Conservation (phyloP, 2,888 invertebrate genomes). For the Halictus quadricinctus region DNA sequence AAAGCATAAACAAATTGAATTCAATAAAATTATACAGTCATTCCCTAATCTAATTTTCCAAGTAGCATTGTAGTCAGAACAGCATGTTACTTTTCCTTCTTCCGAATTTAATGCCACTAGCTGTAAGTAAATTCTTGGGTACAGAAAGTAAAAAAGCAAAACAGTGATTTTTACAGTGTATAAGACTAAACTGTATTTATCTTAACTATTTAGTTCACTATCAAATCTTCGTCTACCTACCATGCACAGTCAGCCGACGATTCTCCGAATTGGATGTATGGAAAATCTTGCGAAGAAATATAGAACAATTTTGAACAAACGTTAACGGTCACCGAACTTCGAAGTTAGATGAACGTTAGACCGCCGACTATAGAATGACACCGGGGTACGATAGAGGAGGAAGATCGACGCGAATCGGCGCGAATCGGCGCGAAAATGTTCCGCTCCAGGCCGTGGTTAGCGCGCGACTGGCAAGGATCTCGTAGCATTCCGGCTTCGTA, state of each 20-base stretch:
- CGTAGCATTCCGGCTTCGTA: slow-evolving; percentile 57
- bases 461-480: slow-evolving; percentile 69
- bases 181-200: not conserved
- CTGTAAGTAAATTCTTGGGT: not conserved
- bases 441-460: slow-evolving; percentile 67
- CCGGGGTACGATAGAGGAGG: slow-evolving; percentile 6
- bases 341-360: not conserved
- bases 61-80: not conserved
- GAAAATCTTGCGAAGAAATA: not conserved
- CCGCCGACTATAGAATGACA: not conserved
- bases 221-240: slow-evolving; percentile 31
- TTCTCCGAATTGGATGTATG: not conserved
- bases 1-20: not conserved
- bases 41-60: not conserved
- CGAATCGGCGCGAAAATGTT: slow-evolving; percentile 31
- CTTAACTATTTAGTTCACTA: not conserved
- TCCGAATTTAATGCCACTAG: not conserved
- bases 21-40: not conserved
- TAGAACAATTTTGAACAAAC: not conserved
- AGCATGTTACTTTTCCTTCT: not conserved
- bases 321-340: not conserved
- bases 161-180: not conserved
- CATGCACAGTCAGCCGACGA: slow-evolving; percentile 16
- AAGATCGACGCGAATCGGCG: slow-evolving; percentile 16
- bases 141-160: not conserved